Base-by-base conservation (phyloP, 92 coral and sea anemone genomes). In the Porites cylindrica region DNA sequence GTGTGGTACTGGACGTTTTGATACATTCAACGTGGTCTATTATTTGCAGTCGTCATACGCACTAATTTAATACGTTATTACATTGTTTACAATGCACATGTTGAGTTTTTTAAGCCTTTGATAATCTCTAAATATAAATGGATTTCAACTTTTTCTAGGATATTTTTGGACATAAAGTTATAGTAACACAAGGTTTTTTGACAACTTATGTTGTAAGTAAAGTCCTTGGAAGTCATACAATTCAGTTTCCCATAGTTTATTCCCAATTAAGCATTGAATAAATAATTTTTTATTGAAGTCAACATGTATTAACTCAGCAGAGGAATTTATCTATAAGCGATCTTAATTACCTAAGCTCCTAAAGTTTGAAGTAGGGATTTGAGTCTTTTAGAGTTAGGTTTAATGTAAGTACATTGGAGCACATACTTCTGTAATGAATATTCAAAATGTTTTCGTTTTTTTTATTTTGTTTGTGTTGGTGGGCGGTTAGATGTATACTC, bases 11-110 rank as follows among this genome's bases (percentile, higher is more conserved):
- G 4, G 4, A 38, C 4, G 47, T 38, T 38, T 38, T 38, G 6
- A 38, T 38, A 38, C 47, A 38, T 38, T 38, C 77, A 56, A 56
- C 77, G 24, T 52, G 52, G 56, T 56, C 19, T 29, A 53, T 21
- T 71, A 38, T 70, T 82, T 17, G 32, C 69, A 70, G 43, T 29
- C 69, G 11, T 72, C 77, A 7, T 72, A 82, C 86, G 68, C 78
- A 54, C 54, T 82, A 24, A 71, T 68, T 70, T 82, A 54, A 51
- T 26, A 52, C 70, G 18, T 5, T 71, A 23, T 80, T 80, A 17
- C 60, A 23, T 80, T 68, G 17, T 80, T 51, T 66, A 51, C 66
- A 80, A 80, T 78, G 60, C 62, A 16, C 84, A 80, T 16, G 17
- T 56, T 56, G 13, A 14, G 38, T 32, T 29, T 70, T 81, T 82